Evolutionary conservation across 1,140 invertebrate species (phyloP), one percentile per base, ranked within the genome.

Genomic region (Drosophila guanche): DNA sequence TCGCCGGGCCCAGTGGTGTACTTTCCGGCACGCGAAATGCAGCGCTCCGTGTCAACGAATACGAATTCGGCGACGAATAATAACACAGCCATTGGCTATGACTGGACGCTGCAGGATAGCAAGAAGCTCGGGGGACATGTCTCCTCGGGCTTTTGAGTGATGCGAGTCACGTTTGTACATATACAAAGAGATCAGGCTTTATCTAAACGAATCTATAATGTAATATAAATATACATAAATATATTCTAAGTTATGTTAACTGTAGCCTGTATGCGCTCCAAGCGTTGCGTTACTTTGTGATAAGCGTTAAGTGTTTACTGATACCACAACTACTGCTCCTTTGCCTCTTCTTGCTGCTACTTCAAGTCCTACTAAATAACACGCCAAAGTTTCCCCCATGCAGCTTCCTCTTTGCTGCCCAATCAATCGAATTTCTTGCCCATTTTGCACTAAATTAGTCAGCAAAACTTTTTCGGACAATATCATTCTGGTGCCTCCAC

Each of bases 1-100:
- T 94, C 94, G 53, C 94, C 94, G 0, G 94, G 93, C 0, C 94
- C 94, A 0, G 94, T 94, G 58, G 94, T 95, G 5, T 95, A 95
- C 89, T 95, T 95, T 91, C 95, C 95, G 0, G 80, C 92, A 10
- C 61, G 91, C 0, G 91, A 91, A 47, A 55, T 91, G 57, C 90
- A 91, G 43, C 69, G 90, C 7, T 89, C 84, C 16, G 70, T 66
- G 0, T 76, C 86, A 20, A 90, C 84, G 5, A 85, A 59, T 12
- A 74, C 84, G 2, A 76, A 62, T 5, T 77, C 88, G 25, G 60
- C 76, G 12, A 78, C 90, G n/a, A 90, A 90, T 29, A 90, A 90
- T 22, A 90, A 90, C 40, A 90, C 83, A 4, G 71, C 89, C 0
- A 58, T 91, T 2, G 84, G 86, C 8, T 89, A 84, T 33, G 90